Conservation (phyloP, 2,888 invertebrate genomes). For the Meliscaeva auricollis region DNA sequence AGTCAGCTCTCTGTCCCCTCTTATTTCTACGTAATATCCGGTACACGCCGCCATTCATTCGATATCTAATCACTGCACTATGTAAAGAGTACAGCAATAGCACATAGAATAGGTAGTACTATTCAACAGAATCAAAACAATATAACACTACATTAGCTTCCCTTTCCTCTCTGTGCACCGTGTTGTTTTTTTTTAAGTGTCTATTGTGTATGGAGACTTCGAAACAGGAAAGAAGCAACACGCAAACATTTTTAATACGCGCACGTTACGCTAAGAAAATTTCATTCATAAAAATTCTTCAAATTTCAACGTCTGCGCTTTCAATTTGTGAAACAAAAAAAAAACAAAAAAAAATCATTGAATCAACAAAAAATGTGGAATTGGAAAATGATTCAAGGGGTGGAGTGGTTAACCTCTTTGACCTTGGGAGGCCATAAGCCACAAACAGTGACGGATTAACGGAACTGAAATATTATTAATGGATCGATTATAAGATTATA, state of each 20-base stretch:
- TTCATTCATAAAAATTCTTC: constrained; percentile 61
- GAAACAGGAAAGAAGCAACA: constrained; percentile 41
- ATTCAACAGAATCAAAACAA: constrained; percentile 64
- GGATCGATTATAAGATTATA: too few species aligned
- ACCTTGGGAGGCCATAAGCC: background rate
- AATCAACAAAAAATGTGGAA: background rate
- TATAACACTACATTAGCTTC: constrained; percentile 5
- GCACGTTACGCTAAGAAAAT: constrained; percentile 17
- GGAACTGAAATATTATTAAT: too few species aligned
- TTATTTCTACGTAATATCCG: background rate
- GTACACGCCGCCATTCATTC: constrained; percentile 52
- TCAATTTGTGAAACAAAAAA: background rate
- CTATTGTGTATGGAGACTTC: background rate
- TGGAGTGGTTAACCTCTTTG: background rate
- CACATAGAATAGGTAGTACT: background rate
- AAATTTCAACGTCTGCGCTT: constrained; percentile 48
- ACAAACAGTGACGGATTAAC: background rate
- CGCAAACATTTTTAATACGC: background rate
- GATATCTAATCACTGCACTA: constrained; percentile 54
- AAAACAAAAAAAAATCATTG: background rate
- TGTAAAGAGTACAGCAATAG: background rate
- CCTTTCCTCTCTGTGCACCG: too few species aligned
- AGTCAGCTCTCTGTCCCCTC: constrained; percentile 39
- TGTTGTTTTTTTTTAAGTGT: background rate
- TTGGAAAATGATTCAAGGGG: background rate